These are phyloP conservation scores for Allolobophora icterica DNA, from an alignment of 2,888 invertebrate genomes.

Conservation along the genomic window DNA sequence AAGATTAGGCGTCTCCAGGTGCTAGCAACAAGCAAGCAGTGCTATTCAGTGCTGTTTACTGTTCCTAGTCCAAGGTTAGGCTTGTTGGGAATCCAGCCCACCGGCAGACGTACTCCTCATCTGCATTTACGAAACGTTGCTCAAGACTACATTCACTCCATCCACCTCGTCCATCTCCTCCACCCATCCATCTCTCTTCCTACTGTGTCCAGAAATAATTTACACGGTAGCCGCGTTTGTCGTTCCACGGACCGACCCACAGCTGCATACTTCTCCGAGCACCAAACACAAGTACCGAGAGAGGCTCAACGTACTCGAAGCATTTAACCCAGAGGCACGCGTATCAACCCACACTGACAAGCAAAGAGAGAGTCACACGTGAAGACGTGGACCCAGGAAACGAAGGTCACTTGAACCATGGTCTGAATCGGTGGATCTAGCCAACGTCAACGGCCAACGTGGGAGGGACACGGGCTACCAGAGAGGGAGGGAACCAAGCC, in stretches of 20 bases:
- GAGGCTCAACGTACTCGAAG: too few species aligned
- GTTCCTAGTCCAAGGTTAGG: not conserved
- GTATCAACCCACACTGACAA: too few species aligned
- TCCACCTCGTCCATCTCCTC: not conserved
- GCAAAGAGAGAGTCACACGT: not conserved
- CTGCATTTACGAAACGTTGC: not conserved
- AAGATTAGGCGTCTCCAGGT: not conserved
- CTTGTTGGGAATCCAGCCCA: not conserved
- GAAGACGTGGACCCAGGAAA: not conserved
- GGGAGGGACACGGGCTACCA: not conserved
- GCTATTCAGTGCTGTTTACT: constrained; percentile 1
- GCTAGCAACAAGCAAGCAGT: not conserved
- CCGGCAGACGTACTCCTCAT: not conserved
- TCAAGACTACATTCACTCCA: not conserved
- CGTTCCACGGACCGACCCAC: not conserved
- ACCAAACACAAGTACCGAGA: not conserved
- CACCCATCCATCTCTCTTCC: not conserved
- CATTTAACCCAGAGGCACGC: not conserved
- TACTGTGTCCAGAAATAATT: not conserved
- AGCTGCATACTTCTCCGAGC: not conserved
- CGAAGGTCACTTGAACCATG: not conserved
- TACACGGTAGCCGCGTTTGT: not conserved
- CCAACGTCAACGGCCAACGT: not conserved
- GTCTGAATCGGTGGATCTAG: not conserved
- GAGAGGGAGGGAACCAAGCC: not conserved